Percentiles rank a stretch among this genome's conserved stretches.
These are phyloP conservation scores for Diplazon laetatorius DNA, from an alignment of 2,888 invertebrate genomes.

Conservation along the genomic window DNA sequence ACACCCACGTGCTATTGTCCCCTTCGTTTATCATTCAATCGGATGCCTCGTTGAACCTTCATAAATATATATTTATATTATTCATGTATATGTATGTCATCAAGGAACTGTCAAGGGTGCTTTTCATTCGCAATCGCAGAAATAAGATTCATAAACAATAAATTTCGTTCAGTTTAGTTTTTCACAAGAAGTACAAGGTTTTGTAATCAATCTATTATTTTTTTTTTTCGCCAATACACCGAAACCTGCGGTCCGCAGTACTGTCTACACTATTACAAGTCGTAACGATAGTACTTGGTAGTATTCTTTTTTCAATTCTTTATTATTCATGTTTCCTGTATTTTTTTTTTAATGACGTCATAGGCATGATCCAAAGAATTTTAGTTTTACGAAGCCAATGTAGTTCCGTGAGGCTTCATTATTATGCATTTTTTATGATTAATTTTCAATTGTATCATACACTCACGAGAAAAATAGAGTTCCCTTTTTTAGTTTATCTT, in stretches of 20 bases:
- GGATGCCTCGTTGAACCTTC: slow-evolving; percentile 70
- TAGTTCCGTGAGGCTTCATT: not conserved
- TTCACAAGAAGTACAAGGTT: slow-evolving; percentile 65
- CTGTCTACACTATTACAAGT: slow-evolving; percentile 44
- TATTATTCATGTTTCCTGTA: slow-evolving; percentile 35
- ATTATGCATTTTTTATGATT: slow-evolving; percentile 33
- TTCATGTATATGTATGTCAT: no score
- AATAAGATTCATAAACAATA: slow-evolving; percentile 56
- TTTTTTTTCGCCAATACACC: slow-evolving; percentile 46
- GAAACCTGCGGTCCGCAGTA: slow-evolving; percentile 18
- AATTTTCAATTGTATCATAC: slow-evolving; percentile 59
- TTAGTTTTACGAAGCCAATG: slow-evolving; percentile 55
- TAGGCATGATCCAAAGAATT: slow-evolving; percentile 79
- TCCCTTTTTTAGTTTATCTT: slow-evolving; percentile 15
- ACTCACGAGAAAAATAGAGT: slow-evolving; percentile 49
- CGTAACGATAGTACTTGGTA: slow-evolving; percentile 39
- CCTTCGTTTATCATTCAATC: slow-evolving; percentile 64
- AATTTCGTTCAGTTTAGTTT: slow-evolving; percentile 38
- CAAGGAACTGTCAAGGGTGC: slow-evolving; percentile 72
- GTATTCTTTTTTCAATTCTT: slow-evolving; percentile 58
- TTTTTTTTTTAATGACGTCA: slow-evolving; percentile 41
- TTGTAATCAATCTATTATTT: slow-evolving; percentile 39
- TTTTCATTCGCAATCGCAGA: slow-evolving; percentile 57
- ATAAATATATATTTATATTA: no score
- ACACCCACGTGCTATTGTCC: no score